Evolutionary conservation across 2,888 invertebrate species (phyloP).

Genomic region (Sphaerophoria rueppellii): DNA sequence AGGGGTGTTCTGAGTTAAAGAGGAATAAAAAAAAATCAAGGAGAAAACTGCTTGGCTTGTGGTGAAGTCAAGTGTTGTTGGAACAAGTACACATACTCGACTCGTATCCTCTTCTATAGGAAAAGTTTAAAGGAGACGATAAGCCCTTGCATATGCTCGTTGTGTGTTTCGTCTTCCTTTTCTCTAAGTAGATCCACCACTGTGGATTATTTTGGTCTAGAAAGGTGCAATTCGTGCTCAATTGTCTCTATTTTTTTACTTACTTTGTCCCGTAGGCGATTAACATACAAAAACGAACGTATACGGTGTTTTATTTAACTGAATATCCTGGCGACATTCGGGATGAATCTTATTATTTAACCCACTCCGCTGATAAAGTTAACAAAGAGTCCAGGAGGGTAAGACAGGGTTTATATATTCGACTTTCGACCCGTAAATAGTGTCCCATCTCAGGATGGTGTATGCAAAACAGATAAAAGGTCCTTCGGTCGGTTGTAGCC

Average conservation of each 20-base stretch:
- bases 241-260: conserved; percentile 59
- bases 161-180: conserved; percentile 1
- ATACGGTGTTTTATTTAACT: conserved; percentile 10
- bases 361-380: conserved; percentile 63
- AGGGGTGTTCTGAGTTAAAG: conserved; percentile 1
- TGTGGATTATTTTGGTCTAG: conserved; percentile 9
- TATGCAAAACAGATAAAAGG: conserved; percentile 54
- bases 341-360: conserved; percentile 74
- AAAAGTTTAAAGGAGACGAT: conserved; percentile 7
- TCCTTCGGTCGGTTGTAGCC: not conserved
- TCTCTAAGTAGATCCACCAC: conserved; percentile 30
- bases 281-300: conserved; percentile 6
- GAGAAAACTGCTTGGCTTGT: conserved; percentile 53
- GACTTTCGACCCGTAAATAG: not conserved
- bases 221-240: conserved; percentile 50
- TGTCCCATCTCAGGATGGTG: conserved; percentile 50
- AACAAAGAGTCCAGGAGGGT: conserved; percentile 33
- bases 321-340: conserved; percentile 31
- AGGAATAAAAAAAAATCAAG: not conserved
- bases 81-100: conserved; percentile 37
- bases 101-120: conserved; percentile 34
- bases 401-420: conserved; percentile 7
- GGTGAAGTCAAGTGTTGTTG: conserved; percentile 64
- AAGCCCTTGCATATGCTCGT: conserved; percentile 45
- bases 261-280: conserved; percentile 42